Conservation (phyloP, 2,797 vertebrate genomes). For the Esox lucius region DNA sequence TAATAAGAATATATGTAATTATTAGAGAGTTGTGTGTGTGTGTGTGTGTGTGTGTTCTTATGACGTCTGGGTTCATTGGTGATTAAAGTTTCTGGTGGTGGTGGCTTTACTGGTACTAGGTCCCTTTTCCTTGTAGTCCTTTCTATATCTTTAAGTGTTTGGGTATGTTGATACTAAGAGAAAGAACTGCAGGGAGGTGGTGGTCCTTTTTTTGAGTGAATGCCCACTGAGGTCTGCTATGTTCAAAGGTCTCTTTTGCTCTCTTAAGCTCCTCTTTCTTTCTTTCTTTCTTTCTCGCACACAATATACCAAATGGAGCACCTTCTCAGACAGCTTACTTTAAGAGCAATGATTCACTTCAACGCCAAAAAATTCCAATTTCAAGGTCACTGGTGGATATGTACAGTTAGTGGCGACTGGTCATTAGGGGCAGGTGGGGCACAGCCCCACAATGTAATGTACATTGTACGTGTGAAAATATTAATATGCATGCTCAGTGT, state of each 20-base stretch:
- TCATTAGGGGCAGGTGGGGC: no score
- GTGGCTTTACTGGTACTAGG: neutral
- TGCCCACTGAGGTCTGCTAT: neutral
- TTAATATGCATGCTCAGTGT: no score
- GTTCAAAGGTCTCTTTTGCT: neutral
- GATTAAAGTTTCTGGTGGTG: neutral
- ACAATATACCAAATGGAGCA: neutral
- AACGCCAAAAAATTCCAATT: constrained; percentile 14
- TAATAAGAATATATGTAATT: neutral
- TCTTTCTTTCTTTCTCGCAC: neutral
- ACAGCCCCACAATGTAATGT: no score
- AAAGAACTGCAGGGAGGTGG: neutral
- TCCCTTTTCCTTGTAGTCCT: neutral
- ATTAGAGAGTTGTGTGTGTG: neutral
- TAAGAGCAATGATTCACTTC: constrained; percentile 18
- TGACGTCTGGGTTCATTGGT: neutral
- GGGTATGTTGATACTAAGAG: neutral
- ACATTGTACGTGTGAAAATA: no score
- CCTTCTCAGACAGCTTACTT: constrained; percentile 12
- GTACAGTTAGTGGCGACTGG: no score
- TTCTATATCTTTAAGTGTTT: neutral
- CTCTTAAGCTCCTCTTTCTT: neutral
- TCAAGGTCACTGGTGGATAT: neutral
- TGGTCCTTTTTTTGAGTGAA: neutral
- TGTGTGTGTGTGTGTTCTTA: neutral